Evolutionary conservation across 1,140 invertebrate genomes (phyloP), one percentile per base, ranked within the genome.

Genomic region (Coelopa frigida): DNA sequence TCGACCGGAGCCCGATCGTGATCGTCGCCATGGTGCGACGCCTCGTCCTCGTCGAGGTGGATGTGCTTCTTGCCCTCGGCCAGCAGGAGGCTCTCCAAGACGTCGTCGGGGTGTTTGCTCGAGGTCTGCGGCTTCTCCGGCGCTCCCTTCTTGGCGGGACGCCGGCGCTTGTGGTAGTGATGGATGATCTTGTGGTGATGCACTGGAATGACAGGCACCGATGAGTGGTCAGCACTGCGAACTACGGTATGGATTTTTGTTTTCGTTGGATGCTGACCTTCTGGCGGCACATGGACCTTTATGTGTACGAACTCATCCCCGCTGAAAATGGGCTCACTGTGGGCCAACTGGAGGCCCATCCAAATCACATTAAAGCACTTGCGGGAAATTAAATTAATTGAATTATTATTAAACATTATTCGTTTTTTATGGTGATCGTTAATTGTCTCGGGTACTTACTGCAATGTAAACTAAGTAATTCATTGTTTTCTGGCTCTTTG

Each of bases 231-330:
- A 1, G 3, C 14, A n/a, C n/a, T n/a, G n/a, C 3, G 21, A 26
- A 15, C 22, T 21, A 38, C 12, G 49, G 53, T 29, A 58, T 55
- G n/a, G 37, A 41, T 7, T 49, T 37, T n/a, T n/a, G n/a, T n/a
- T n/a, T 0, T 44, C 8, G 11, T 46, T 52, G 11, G 36, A 39
- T 6, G 50, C 44, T 12, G 44, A 17, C 36, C 46, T 39, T 64
- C 59, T 36, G 58, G 56, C 18, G 61, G 61, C 48, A 65, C 56
- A 33, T 65, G 61, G 21, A 65, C 57, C 44, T 65, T 65, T 18
- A 65, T 65, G 41, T 65, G 61, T 11, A 65, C 61, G 24, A 57
- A 60, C 37, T 65, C 61, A 37, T 60, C 55, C 44, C 61, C 61
- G n/a, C n/a, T n/a, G 39, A 65, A 65, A 15, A 46, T 50, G 2